phyloP scores from a whole-genome alignment of 1,140 invertebrate genomes.

The Drosophila mayri region DNA sequence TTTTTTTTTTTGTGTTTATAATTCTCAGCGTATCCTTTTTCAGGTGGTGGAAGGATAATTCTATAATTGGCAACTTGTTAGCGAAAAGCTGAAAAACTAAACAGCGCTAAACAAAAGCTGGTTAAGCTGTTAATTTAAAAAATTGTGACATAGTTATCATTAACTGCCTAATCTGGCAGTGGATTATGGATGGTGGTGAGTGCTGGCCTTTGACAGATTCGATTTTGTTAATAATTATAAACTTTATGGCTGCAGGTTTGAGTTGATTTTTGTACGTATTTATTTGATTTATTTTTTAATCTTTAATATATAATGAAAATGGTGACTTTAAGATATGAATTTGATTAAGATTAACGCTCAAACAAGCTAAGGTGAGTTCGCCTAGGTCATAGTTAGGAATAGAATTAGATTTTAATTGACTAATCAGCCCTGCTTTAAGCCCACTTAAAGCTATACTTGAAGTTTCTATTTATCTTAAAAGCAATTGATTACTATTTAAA shows the following conservation, averaged over 20 bases:
- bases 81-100: constrained; percentile 19
- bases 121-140: constrained; percentile 37
- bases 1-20: not conserved
- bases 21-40: not conserved
- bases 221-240: not conserved
- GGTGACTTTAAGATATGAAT: no score
- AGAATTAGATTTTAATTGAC: no score
- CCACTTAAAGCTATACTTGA: no score
- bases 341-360: no score
- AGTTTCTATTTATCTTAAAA: not conserved
- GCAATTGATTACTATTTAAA: not conserved
- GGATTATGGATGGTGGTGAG: no score
- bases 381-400: no score
- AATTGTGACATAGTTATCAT: constrained; percentile 14
- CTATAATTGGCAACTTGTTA: constrained; percentile 38
- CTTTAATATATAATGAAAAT: no score
- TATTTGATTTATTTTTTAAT: not conserved
- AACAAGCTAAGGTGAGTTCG: no score
- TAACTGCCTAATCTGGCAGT: not conserved
- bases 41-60: constrained; percentile 16
- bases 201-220: not conserved
- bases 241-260: not conserved
- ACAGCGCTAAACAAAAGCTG: constrained; percentile 17
- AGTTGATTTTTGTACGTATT: not conserved
- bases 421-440: no score